Percentiles rank a stretch among this genome's conserved stretches.
Evolutionary conservation across 2,797 vertebrate genomes (phyloP).

Genomic region (Otolemur crassicaudatus): DNA sequence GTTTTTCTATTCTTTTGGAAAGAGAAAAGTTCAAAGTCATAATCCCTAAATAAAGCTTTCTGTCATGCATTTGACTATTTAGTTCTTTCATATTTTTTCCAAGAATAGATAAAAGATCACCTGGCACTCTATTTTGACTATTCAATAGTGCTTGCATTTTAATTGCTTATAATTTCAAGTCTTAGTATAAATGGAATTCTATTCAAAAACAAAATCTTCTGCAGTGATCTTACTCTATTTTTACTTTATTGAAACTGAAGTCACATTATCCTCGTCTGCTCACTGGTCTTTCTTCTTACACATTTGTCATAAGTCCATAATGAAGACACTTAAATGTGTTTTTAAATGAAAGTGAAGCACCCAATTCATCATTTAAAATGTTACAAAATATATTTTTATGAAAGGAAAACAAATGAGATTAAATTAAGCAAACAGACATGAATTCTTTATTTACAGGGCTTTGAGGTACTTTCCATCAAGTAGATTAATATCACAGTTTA

Average conservation of each 20-base stretch:
- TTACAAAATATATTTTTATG: conserved; percentile 11
- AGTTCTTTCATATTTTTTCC: neutral
- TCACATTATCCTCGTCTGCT: neutral
- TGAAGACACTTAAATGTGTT: conserved; percentile 19
- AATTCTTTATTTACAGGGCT: conserved; percentile 46
- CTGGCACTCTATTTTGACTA: neutral
- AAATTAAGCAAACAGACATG: conserved; percentile 7
- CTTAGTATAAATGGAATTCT: neutral
- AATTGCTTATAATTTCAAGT: conserved; percentile 48
- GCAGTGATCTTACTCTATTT: neutral
- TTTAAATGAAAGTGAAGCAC: conserved; percentile 13
- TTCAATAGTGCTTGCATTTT: conserved; percentile 33
- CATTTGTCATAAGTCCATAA: conserved; percentile 43
- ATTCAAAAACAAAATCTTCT: conserved; percentile 43
- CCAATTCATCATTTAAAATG: neutral
- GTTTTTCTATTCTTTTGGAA: neutral
- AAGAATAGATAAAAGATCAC: conserved; percentile 57
- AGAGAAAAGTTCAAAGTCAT: conserved; percentile 1
- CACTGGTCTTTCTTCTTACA: neutral
- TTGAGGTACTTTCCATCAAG: conserved; percentile 25
- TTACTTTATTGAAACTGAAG: neutral
- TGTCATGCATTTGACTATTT: neutral
- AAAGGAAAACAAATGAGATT: conserved; percentile 34
- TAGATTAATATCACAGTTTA: conserved; percentile 53
- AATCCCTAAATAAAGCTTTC: neutral